Conservation (phyloP, 2,797 vertebrate genomes). For the Myiotriccus ornatus region DNA sequence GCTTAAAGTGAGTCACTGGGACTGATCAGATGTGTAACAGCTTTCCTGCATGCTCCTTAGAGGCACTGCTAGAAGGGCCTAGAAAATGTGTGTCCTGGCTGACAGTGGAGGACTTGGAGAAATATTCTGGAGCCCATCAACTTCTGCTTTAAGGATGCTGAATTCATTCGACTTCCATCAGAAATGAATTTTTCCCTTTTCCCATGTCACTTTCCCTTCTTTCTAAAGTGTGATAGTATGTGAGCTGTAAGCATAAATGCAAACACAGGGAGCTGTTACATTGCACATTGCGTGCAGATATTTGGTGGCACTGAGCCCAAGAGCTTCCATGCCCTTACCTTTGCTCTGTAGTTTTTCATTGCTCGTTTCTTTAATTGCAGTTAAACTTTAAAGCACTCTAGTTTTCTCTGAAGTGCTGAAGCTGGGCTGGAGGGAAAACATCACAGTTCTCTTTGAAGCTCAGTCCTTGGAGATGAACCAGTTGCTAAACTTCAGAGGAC, state of each 20-base stretch:
- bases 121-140: neutral
- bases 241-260: neutral
- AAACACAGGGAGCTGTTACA: neutral
- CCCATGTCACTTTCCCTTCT: neutral
- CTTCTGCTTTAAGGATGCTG: neutral
- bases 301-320: neutral
- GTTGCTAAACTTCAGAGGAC: slow-evolving; percentile 18
- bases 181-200: neutral
- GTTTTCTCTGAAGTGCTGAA: slow-evolving; percentile 32
- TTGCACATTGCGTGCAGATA: neutral
- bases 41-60: neutral
- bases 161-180: neutral
- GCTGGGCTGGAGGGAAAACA: slow-evolving; percentile 27
- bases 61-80: neutral
- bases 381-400: slow-evolving; percentile 34
- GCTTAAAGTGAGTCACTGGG: neutral
- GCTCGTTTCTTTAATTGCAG: slow-evolving; percentile 33
- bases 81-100: neutral
- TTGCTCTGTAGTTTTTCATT: slow-evolving; percentile 5
- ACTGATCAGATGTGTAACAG: neutral
- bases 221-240: neutral
- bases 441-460: slow-evolving; percentile 41
- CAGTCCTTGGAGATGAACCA: neutral
- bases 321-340: slow-evolving; percentile 22
- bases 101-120: neutral